Evolutionary conservation across 2,113 vertebrate genomes (phyloP), one percentile per base, ranked within the genome.

Genomic region (Strix uralensis): DNA sequence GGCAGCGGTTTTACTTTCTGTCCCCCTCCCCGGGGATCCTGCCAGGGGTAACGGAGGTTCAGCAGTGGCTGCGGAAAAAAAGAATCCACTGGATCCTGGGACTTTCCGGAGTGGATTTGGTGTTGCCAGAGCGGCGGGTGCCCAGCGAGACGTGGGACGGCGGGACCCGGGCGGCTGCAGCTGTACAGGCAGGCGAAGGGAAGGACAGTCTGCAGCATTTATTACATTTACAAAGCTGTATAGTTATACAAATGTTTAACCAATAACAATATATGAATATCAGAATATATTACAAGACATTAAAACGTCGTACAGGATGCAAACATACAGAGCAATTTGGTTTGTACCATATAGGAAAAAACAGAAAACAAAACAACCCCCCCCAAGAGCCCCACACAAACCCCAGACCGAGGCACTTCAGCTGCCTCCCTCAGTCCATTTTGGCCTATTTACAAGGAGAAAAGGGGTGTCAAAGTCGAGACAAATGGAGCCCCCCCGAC

Each of bases 221-320:
- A 97, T 98, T 97, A 96, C 97, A 96, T 96, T 96, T 97, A 96
- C 97, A 97, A 97, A 98, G 96, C 97, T 93, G 90, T 85, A 13
- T 65, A 73, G 75, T 95, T 71, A 91, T 96, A 97, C 97, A 97
- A 94, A 97, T 30, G 96, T 87, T 93, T 59, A 89, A 74, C 88
- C 88, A 13, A 86, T 44, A 88, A 84, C 81, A 27, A 92, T 38
- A 74, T 88, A 66, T 87, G 96, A 92, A 85, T 66, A 87, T 81
- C 90, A 54, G 92, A 71, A 84, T 96, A 92, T 92, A 47, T 97
- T 95, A 96, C 92, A 92, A 84, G 90, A 96, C 97, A 97, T 94
- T 78, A 88, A 86, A 96, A 97, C 96, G 54, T 34, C 73, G 25
- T 89, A 97, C 96, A 91, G 88, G 95, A 96, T 90, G 94, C 80